phyloP scores from a whole-genome alignment of 2,888 invertebrate species.

The Eledone cirrhosa region DNA sequence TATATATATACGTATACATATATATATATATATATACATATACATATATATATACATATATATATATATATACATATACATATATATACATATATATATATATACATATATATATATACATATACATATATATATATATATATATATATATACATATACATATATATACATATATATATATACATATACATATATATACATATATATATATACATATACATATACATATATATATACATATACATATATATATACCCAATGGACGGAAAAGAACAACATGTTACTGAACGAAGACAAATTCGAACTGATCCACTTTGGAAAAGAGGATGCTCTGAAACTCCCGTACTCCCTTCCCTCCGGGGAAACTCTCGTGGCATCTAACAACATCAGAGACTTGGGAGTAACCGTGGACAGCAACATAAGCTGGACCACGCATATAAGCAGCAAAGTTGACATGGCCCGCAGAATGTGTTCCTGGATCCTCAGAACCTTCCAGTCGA shows the following conservation, averaged over 20 bases:
- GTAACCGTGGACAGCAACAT: too few relatives aligned
- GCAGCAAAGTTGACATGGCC: too few relatives aligned
- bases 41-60: neutral
- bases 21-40: neutral
- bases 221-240: neutral
- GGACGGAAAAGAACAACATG: too few relatives aligned
- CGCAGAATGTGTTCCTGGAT: too few relatives aligned
- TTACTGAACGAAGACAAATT: too few relatives aligned
- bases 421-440: too few relatives aligned
- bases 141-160: neutral
- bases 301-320: too few relatives aligned
- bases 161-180: neutral
- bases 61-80: neutral
- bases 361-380: too few relatives aligned
- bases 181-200: neutral
- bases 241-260: neutral
- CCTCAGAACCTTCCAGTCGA: too few relatives aligned
- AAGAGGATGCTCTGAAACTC: too few relatives aligned
- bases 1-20: neutral
- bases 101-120: neutral
- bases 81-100: neutral
- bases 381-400: too few relatives aligned
- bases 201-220: neutral
- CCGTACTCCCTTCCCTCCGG: too few relatives aligned
- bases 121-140: constrained; percentile 9